phyloP scores from a whole-genome alignment of 1,140 invertebrate species.

The Hyles euphorbiae region DNA sequence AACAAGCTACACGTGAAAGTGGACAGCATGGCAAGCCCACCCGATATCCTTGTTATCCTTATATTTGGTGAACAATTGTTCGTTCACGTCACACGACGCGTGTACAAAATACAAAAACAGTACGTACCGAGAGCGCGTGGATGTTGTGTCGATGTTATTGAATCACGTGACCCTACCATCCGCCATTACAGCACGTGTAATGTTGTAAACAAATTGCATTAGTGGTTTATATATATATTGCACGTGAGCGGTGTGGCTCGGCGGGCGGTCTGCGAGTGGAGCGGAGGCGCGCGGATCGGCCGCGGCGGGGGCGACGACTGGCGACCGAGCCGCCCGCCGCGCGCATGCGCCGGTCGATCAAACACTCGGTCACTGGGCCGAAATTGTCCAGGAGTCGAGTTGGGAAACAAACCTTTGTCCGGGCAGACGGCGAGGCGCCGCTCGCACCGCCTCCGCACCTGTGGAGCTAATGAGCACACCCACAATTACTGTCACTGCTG shows the following conservation, averaged over 20 bases:
- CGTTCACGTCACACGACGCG: no score
- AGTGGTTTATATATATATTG: slow-evolving; percentile 17
- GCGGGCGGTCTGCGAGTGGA: slow-evolving; percentile 8
- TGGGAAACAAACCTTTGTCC: slow-evolving; percentile 62
- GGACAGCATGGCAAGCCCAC: no score
- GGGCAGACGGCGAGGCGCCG: slow-evolving; percentile 53
- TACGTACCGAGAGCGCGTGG: no score
- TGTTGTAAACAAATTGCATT: slow-evolving; percentile 63
- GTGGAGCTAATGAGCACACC: slow-evolving; percentile 28
- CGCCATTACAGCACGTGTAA: slow-evolving; percentile 53
- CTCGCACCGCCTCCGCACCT: slow-evolving; percentile 38
- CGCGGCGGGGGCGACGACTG: slow-evolving; percentile 51
- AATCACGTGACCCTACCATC: slow-evolving; percentile 28
- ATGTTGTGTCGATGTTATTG: background rate
- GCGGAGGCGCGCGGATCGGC: slow-evolving; percentile 37
- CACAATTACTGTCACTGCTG: background rate
- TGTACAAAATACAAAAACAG: no score
- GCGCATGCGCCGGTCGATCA: slow-evolving; percentile 60
- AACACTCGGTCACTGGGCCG: slow-evolving; percentile 62
- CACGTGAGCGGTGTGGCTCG: slow-evolving; percentile 8
- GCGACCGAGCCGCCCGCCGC: slow-evolving; percentile 25
- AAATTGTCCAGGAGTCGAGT: slow-evolving; percentile 25
- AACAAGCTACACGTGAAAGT: no score
- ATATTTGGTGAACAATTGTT: no score
- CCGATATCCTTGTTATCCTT: slow-evolving; percentile 1